Evolutionary conservation across 1,140 invertebrate species (phyloP).

Genomic region (Sarcophaga peregrina): DNA sequence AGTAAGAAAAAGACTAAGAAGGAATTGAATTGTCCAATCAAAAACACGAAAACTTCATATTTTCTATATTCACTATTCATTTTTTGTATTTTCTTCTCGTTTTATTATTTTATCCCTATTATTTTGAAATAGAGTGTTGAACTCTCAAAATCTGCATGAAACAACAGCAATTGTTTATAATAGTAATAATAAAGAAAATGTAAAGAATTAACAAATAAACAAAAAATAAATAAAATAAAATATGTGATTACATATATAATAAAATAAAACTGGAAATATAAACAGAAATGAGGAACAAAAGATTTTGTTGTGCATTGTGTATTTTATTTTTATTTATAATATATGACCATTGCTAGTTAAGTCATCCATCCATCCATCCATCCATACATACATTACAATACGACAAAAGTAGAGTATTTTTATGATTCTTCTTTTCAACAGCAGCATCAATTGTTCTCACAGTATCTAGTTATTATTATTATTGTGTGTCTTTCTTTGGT

Average conservation of each 20-base stretch:
- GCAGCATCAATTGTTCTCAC: no score
- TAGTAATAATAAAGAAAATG: neutral
- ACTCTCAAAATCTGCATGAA: neutral
- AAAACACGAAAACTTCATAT: no score
- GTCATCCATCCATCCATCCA: neutral
- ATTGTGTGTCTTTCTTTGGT: no score
- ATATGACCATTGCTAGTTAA: conserved; percentile 18
- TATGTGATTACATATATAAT: no score
- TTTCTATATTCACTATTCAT: no score
- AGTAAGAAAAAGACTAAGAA: neutral
- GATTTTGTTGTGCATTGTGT: neutral
- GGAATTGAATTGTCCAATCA: neutral
- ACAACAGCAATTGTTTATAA: neutral
- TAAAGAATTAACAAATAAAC: neutral
- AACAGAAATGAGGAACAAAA: conserved; percentile 5
- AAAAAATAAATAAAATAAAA: no score
- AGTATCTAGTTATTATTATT: no score
- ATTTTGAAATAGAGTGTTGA: neutral
- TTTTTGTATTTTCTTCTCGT: no score
- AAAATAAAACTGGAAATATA: neutral
- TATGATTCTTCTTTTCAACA: neutral
- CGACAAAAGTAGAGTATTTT: neutral
- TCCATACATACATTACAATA: neutral
- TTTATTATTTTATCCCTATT: neutral
- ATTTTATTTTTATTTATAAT: neutral